Conservation (phyloP, 2,888 invertebrate species). For the Luffia ferchaultella region DNA sequence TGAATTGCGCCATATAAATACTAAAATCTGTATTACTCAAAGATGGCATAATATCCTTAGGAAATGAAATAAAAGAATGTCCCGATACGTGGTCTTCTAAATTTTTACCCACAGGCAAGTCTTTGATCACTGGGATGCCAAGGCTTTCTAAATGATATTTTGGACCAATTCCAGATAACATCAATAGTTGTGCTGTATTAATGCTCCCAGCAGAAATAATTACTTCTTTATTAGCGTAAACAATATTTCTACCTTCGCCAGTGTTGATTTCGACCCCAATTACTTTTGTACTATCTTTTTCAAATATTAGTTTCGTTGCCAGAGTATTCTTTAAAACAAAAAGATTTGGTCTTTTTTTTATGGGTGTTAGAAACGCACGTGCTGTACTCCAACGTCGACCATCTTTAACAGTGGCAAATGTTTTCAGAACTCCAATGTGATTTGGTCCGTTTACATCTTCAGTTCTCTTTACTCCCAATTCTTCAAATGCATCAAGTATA, state of each 20-base stretch:
- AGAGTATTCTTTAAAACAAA: constrained; percentile 42
- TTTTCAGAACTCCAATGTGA: constrained; percentile 79
- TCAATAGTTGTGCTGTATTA: constrained; percentile 49
- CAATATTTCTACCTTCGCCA: constrained; percentile 20
- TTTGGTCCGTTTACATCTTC: constrained; percentile 77
- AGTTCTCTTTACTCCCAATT: constrained; percentile 61
- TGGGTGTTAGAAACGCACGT: constrained; percentile 70
- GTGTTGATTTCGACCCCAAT: constrained; percentile 38
- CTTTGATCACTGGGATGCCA: constrained; percentile 31
- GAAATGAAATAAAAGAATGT: constrained; percentile 23
- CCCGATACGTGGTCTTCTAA: constrained; percentile 46
- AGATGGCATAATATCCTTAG: constrained; percentile 17
- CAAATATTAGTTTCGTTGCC: constrained; percentile 52
- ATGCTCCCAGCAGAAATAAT: constrained; percentile 49
- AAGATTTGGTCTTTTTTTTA: constrained; percentile 25
- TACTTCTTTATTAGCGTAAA: constrained; percentile 39
- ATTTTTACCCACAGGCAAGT: constrained; percentile 46
- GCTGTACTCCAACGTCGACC: constrained; percentile 77
- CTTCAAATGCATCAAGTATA: constrained; percentile 27
- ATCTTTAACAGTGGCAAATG: constrained; percentile 72
- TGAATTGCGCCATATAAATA: constrained; percentile 26
- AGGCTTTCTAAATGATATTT: constrained; percentile 27
- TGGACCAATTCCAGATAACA: constrained; percentile 57
- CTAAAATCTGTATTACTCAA: constrained; percentile 19
- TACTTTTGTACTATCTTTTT: constrained; percentile 39